Percentiles rank a stretch among this genome's conserved stretches.
phyloP scores from a whole-genome alignment of 1,140 invertebrate species.

The Drosophila saltans region DNA sequence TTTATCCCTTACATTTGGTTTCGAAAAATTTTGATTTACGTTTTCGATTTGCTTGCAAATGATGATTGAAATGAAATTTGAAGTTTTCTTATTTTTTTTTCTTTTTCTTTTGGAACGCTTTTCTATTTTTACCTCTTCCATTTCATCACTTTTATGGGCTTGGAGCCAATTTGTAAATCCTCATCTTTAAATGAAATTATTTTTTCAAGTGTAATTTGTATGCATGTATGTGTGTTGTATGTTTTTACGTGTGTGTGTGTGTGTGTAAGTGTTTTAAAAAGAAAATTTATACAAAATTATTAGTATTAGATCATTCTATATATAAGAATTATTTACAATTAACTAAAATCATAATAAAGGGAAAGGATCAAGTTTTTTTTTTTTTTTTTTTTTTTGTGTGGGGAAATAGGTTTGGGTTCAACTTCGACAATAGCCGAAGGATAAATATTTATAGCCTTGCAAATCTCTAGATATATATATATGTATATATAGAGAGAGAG shows the following conservation, averaged over 20 bases:
- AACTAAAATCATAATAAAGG: constrained; percentile 5
- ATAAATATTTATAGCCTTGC: no score
- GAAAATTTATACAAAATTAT: constrained; percentile 57
- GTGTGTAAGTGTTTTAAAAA: constrained; percentile 32
- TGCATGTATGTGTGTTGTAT: constrained; percentile 20
- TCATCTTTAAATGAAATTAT: constrained; percentile 67
- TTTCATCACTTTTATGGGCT: constrained; percentile 80
- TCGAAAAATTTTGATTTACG: constrained; percentile 22
- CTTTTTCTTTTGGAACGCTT: not conserved
- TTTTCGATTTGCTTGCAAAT: constrained; percentile 23
- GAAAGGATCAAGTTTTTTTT: not conserved
- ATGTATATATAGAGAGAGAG: no score
- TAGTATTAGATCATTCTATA: constrained; percentile 46
- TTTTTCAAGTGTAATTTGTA: constrained; percentile 22
- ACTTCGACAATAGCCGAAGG: no score
- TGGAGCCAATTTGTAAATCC: constrained; percentile 78
- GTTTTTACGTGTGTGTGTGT: constrained; percentile 20
- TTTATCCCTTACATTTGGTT: constrained; percentile 29
- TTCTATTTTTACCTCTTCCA: constrained; percentile 80
- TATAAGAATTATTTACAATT: constrained; percentile 19
- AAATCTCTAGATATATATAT: no score
- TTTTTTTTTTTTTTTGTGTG: not conserved
- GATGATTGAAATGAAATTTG: constrained; percentile 23
- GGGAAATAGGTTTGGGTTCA: not conserved
- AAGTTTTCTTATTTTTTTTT: not conserved